A percentile compares a stretch with the other conserved stretches of the same genome.
These are phyloP conservation scores for Anthonomus grandis DNA, from an alignment of 1,140 invertebrate genomes.

Conservation along the genomic window DNA sequence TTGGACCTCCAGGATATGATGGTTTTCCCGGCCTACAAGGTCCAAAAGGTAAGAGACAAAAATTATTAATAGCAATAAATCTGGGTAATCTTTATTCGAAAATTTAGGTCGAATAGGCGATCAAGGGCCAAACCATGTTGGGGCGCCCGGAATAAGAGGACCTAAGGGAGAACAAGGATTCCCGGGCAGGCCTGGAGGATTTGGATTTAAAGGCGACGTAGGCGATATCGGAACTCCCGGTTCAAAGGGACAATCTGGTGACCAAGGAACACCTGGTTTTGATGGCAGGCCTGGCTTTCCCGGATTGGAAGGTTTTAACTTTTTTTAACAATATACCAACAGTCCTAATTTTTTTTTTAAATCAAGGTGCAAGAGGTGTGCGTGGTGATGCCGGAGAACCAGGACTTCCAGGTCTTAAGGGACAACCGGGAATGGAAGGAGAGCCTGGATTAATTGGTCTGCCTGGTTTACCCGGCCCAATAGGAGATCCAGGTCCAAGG, in stretches of 20 bases:
- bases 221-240: constrained; percentile 48
- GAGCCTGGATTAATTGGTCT: constrained; percentile 55
- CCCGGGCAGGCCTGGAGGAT: constrained; percentile 51
- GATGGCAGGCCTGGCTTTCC: constrained; percentile 45
- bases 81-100: background rate
- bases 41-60: constrained; percentile 13
- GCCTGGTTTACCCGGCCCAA: constrained; percentile 48
- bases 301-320: constrained; percentile 30
- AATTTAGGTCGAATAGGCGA: constrained; percentile 4
- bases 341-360: background rate
- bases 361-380: constrained; percentile 47
- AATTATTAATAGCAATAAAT: background rate
- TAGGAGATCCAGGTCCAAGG: constrained; percentile 49
- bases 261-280: constrained; percentile 35
- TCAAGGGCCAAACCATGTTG: constrained; percentile 19
- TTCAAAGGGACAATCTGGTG: constrained; percentile 50
- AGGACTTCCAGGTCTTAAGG: constrained; percentile 49
- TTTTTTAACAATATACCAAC: background rate
- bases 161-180: constrained; percentile 64
- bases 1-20: constrained; percentile 51
- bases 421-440: constrained; percentile 53
- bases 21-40: constrained; percentile 41
- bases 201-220: constrained; percentile 51
- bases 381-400: constrained; percentile 40
- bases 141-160: constrained; percentile 42